Conservation (phyloP, 2,797 vertebrate genomes). For the Microctenopoma steveboyesi region DNA sequence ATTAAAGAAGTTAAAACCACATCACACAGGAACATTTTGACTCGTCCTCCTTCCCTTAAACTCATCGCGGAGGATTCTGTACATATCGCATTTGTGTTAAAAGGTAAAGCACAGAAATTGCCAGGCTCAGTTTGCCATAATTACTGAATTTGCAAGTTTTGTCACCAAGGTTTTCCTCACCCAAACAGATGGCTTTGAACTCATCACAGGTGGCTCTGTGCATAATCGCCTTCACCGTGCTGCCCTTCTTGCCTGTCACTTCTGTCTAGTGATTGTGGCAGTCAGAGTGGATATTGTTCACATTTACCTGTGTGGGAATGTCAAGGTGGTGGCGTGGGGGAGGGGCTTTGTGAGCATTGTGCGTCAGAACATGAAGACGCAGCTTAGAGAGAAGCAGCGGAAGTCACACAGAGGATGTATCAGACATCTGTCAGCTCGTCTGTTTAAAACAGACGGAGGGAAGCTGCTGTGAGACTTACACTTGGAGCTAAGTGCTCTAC, state of each 20-base stretch:
- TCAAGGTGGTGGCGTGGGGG: conserved; percentile 17
- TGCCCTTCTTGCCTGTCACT: conserved; percentile 52
- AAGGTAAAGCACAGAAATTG: conserved; percentile 20
- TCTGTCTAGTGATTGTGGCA: conserved; percentile 27
- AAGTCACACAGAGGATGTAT: conserved; percentile 34
- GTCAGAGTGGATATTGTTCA: conserved; percentile 37
- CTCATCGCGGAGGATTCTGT: conserved; percentile 27
- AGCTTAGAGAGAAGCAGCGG: conserved; percentile 8
- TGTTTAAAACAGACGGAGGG: conserved; percentile 29
- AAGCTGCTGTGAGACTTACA: conserved; percentile 51
- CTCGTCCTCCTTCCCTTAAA: conserved; percentile 27
- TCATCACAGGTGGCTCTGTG: conserved; percentile 46
- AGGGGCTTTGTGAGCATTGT: conserved; percentile 5
- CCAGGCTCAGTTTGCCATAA: conserved; percentile 12
- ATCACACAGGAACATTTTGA: conserved; percentile 9
- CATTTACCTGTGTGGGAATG: conserved; percentile 53
- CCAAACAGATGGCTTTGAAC: conserved; percentile 58
- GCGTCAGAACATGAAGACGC: conserved; percentile 7
- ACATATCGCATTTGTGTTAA: conserved; percentile 37
- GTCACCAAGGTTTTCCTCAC: conserved; percentile 46
- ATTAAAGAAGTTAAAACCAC: conserved; percentile 11
- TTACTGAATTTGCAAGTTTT: conserved; percentile 50
- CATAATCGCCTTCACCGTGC: conserved; percentile 44
- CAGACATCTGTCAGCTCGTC: conserved; percentile 53
- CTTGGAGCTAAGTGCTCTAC: conserved; percentile 26